Base-by-base conservation (phyloP, 1,140 invertebrate genomes). In the Ephestia elutella region DNA sequence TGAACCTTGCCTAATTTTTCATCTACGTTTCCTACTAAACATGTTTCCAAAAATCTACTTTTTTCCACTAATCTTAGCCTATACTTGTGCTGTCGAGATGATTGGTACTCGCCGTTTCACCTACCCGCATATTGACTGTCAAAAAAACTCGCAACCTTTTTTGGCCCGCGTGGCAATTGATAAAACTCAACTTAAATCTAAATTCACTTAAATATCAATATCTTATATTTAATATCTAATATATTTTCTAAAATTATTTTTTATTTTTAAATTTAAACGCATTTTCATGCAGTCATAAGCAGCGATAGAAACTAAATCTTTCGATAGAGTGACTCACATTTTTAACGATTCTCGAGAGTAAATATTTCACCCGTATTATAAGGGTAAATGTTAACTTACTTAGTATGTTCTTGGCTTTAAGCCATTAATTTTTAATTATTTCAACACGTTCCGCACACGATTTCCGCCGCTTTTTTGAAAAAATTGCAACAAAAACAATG, bases 1-100 rank as follows among this genome's bases (percentile, higher is more conserved):
- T 61, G 70, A 53, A 73, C 73, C 70, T 62, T 62, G 58, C 70
- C 64, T 78, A 76, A 48, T 62, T 54, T 66, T 70, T 71, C 56
- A 65, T 64, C 68, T 83, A 83, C 71, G 58, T 69, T 75, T 68
- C 65, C 77, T 86, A 83, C 73, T 82, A 83, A 84, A 86, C 79
- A 86, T 82, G 72, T 81, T 71, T 86, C 83, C 80, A 86, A 86
- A 84, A 86, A 80, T 82, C 83, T 86, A 85, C 77, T 75, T 75
- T 78, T 80, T 80, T 80, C 71, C 73, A 70, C 73, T 78, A 82
- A 82, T 70, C 70, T 80, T 82, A 78, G 21, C 48, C 72, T 80
- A 78, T 54, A 62, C 74, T 82, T 84, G 76, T 82, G 77, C 76
- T 78, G 60, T 67, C 69, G 60, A 32, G 73, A 78, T 80, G 69